Evolutionary conservation across 53 echinoderm and acorn worm species (phyloP), one percentile per base, ranked within the genome.

Genomic region (Stichopus horrens): DNA sequence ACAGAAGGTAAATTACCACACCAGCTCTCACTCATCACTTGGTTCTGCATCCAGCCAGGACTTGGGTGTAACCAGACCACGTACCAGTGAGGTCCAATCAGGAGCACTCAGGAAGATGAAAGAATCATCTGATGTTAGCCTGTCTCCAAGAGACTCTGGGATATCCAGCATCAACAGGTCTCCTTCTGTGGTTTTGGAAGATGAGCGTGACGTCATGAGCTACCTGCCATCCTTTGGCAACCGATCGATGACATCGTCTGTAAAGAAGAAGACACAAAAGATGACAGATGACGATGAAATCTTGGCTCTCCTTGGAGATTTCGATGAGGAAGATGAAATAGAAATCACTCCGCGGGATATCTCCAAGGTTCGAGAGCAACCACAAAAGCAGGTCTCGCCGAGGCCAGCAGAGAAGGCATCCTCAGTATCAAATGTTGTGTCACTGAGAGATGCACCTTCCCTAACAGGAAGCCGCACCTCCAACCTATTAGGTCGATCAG

Each of bases 191-290:
- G 11, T 63, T 10, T 63, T 63, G 16, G 63, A 63, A 4, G 63
- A 16, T 63, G 63, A 63, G 16, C 11, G 5, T 79, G 79, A 79
- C 55, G 79, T 79, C 13, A 79, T 55, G 55, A 79, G 55, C 5
- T 55, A 79, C 18, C 79, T 79, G 54, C 79, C 79, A 54, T 55
- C 79, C 19, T 55, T 79, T 13, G 10, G 5, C 51, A 53, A n/a
- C 4, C 79, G 54, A 53, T 79, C 54, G 5, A 52, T 79, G 79
- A 79, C 79, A 79, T 79, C 79, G 53, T 9, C 79, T 79, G 54
- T 10, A 52, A 79, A 55, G 55, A 13, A 19, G 7, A 79, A 10
- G 7, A 52, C 53, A 55, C n/a, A 19, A n/a, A 51, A 55, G 4
- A 77, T 51, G 79, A 79, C 51, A 63, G 63, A 63, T 13, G 63